These are phyloP conservation scores for Acromyrmex heyeri DNA, from an alignment of 1,140 invertebrate genomes.

Conservation along the genomic window DNA sequence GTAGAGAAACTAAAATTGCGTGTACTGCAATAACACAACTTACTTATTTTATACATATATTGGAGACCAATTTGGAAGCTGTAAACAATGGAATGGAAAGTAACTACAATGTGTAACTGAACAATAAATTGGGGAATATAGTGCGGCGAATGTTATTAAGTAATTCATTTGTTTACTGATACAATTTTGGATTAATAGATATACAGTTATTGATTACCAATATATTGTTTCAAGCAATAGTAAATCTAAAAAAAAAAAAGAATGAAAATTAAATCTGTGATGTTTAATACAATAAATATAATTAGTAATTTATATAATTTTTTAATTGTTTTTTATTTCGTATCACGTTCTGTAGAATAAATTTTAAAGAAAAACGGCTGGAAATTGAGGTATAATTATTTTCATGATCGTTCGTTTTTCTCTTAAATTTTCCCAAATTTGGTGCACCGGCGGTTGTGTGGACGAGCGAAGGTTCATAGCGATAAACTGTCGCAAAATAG, in stretches of 20 bases:
- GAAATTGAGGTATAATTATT: constrained; percentile 30
- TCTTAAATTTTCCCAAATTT: constrained; percentile 47
- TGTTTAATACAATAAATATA: not conserved
- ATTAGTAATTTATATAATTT: not conserved
- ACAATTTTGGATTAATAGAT: not conserved
- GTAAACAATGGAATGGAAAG: constrained; percentile 2
- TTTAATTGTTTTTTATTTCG: not conserved
- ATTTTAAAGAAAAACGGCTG: not conserved
- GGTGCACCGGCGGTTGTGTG: constrained; percentile 17
- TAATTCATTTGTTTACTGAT: constrained; percentile 22
- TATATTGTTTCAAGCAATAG: not conserved
- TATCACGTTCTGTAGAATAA: not conserved
- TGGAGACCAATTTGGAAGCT: not conserved
- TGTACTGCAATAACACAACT: not conserved
- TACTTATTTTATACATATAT: constrained; percentile 18
- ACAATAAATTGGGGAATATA: not conserved
- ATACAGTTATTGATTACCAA: not conserved
- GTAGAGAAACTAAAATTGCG: constrained; percentile 15
- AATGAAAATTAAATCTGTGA: not conserved
- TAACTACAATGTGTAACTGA: not conserved
- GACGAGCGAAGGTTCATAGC: constrained; percentile 11
- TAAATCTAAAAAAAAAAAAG: not conserved
- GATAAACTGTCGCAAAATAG: constrained; percentile 60
- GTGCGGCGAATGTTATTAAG: not conserved
- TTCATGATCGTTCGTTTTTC: constrained; percentile 26